These are phyloP conservation scores for Pygmarrhopalites habei DNA, from an alignment of 1,140 invertebrate genomes.

Conservation along the genomic window DNA sequence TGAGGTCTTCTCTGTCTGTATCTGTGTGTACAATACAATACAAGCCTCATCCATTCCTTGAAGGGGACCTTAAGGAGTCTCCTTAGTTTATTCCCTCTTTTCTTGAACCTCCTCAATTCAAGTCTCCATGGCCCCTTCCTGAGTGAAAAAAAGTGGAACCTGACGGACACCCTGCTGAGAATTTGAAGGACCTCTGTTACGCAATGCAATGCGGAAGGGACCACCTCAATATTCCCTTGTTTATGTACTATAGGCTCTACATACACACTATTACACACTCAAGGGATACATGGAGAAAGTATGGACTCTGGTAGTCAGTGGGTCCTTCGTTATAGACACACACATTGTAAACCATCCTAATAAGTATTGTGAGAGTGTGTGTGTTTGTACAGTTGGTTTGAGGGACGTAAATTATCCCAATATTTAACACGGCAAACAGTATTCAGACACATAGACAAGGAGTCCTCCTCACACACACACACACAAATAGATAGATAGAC, in stretches of 20 bases:
- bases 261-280: too few species aligned
- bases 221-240: background rate
- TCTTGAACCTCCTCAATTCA: background rate
- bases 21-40: too few species aligned
- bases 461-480: too few species aligned
- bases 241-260: background rate
- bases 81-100: background rate
- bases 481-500: too few species aligned
- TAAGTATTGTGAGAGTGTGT: background rate
- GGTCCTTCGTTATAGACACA: background rate
- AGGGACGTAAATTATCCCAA: conserved; percentile 4
- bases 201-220: background rate
- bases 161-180: background rate
- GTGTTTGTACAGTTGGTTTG: too few species aligned
- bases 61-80: too few species aligned
- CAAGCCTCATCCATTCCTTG: too few species aligned
- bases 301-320: too few species aligned
- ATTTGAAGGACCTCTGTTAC: background rate
- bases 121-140: too few species aligned
- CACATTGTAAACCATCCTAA: background rate
- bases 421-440: conserved; percentile 8
- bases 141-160: too few species aligned
- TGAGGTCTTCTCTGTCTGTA: too few species aligned
- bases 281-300: background rate
- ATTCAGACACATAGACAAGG: too few species aligned